Evolutionary conservation across 2,797 vertebrate genomes (phyloP), one percentile per base, ranked within the genome.

Genomic region (Crax fasciolata): DNA sequence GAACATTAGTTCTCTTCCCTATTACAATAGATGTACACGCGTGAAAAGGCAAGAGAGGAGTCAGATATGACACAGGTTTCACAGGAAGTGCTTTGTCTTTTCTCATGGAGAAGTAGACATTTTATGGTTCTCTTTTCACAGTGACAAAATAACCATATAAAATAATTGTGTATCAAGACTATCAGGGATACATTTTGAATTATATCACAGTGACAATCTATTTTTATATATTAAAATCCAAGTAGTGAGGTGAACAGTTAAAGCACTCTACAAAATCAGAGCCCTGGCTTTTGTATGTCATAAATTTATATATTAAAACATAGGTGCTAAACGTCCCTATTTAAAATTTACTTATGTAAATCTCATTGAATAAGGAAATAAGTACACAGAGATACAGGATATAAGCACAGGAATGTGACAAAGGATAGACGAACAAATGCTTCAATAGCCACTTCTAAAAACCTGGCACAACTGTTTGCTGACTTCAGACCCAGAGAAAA

Each of bases 31-130:
- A 27, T 11, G 21, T 72, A 24, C 59, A 70, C 20, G 70, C 65
- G 54, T 89, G 75, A 84, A 82, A 93, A 90, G 59, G 71, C 30
- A 63, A 48, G 55, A 63, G 75, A 74, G n/a, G 43, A 93, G 66
- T 86, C 72, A 87, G 79, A 85, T 27, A 41, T 3, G 1, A 67
- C 28, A 23, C 21, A 58, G 65, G 48, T 85, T 92, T 81, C 66
- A 57, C 1, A 0, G 52, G 23, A 88, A 43, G 13, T 78, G 30
- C 15, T 58, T 89, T 85, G 28, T 81, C 51, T 80, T 83, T 90
- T 35, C 58, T 89, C 1, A 3, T 71, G 44, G 25, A 78, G n/a
- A 91, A 24, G 32, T 12, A 81, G 75, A 67, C 7, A 59, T 86
- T 63, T 80, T 62, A 78, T 43, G 72, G 30, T 46, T 52, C 6